Percentiles rank a stretch among this genome's conserved stretches.
Conservation (phyloP, 37 sponge, comb jelly and placozoan genomes). For the Cladorhizidae sp. region DNA sequence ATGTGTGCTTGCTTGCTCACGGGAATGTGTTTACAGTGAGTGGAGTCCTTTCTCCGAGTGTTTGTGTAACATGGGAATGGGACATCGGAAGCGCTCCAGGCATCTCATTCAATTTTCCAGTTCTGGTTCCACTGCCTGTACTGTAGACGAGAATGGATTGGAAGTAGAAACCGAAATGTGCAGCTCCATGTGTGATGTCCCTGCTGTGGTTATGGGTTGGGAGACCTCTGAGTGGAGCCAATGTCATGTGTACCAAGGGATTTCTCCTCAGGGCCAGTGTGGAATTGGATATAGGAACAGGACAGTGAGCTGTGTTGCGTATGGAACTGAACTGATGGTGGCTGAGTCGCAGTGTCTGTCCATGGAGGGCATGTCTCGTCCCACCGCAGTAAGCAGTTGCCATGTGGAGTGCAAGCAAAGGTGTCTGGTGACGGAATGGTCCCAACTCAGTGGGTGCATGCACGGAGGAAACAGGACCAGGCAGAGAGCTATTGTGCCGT, state of each 20-base stretch:
- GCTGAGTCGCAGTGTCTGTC: neutral
- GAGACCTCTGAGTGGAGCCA: slow-evolving; percentile 1
- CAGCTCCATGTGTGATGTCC: neutral
- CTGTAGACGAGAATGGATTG: slow-evolving; percentile 10
- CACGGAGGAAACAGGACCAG: neutral
- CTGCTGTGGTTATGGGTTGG: neutral
- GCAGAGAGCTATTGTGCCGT: slow-evolving; percentile 10
- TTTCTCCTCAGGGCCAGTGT: slow-evolving; percentile 17
- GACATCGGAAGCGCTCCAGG: neutral
- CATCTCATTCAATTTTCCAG: slow-evolving; percentile 16
- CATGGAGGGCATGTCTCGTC: neutral
- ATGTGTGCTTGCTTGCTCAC: slow-evolving; percentile 29
- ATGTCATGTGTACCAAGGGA: neutral
- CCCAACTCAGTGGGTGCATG: slow-evolving; percentile 4
- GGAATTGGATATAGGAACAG: slow-evolving; percentile 31
- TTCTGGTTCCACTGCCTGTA: neutral
- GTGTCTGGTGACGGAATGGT: slow-evolving; percentile 37
- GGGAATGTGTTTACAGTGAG: slow-evolving; percentile 15
- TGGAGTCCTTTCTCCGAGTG: slow-evolving; percentile 32
- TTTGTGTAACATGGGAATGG: neutral
- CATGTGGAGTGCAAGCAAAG: neutral
- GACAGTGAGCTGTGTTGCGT: neutral
- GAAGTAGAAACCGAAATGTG: slow-evolving; percentile 1
- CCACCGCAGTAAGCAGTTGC: neutral
- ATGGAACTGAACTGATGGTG: neutral